phyloP scores from a whole-genome alignment of 92 coral and sea anemone genomes.

The Anthopleura xanthogrammica region DNA sequence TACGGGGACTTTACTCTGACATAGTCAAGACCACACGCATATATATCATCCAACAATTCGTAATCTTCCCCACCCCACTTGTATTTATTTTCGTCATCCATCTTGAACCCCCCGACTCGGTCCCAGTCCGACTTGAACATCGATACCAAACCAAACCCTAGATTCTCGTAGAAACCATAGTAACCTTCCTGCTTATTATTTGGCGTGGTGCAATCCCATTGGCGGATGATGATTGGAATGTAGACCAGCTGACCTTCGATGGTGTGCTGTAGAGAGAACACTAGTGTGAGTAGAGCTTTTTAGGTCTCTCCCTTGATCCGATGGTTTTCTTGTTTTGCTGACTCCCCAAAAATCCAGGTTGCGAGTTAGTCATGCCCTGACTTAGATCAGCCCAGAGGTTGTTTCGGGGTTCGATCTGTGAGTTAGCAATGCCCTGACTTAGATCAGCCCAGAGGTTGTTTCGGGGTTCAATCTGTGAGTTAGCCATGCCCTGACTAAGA shows the following conservation, averaged over 20 bases:
- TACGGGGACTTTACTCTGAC: conserved; percentile 66
- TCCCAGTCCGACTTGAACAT: conserved; percentile 83
- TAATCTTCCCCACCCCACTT: conserved; percentile 86
- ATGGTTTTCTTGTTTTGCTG: too few species aligned
- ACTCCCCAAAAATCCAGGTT: too few species aligned
- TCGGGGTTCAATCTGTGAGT: too few species aligned
- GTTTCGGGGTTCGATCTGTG: too few species aligned
- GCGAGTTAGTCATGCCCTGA: too few species aligned
- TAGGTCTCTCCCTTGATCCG: too few species aligned
- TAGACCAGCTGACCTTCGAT: conserved; percentile 69
- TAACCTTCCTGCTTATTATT: conserved; percentile 28
- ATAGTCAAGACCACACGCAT: conserved; percentile 49
- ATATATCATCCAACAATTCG: conserved; percentile 62
- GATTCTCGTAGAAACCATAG: conserved; percentile 62
- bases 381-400: too few species aligned
- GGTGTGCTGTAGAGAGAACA: conserved; percentile 54
- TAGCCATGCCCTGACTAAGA: too few species aligned
- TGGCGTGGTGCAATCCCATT: conserved; percentile 45
- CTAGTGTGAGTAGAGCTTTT: background rate
- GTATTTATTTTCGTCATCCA: conserved; percentile 37
- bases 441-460: too few species aligned
- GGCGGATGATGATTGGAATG: conserved; percentile 63
- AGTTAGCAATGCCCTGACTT: too few species aligned
- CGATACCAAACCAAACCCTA: conserved; percentile 69
- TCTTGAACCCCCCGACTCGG: conserved; percentile 49